These are phyloP conservation scores for Pipra filicauda DNA, from an alignment of 2,113 vertebrate genomes.

Conservation along the genomic window DNA sequence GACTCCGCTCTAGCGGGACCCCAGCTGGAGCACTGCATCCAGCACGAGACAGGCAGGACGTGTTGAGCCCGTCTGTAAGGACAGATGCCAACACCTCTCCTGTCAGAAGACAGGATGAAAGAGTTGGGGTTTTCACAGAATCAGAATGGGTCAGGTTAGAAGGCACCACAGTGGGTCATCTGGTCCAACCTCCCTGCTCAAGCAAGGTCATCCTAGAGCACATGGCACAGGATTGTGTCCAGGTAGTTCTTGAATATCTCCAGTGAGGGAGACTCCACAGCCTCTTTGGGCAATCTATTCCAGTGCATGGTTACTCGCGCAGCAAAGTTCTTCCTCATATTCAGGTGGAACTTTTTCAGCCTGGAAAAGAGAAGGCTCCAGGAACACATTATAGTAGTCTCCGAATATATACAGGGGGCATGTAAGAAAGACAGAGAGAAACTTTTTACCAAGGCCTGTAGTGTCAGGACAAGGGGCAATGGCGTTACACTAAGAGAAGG, in stretches of 20 bases:
- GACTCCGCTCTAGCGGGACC: no score
- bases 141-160: background rate
- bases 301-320: background rate
- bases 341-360: background rate
- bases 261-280: background rate
- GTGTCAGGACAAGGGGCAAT: background rate
- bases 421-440: background rate
- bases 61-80: background rate
- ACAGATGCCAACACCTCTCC: background rate
- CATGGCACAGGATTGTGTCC: background rate
- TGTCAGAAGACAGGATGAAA: background rate
- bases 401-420: background rate
- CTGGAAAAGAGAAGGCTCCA: background rate
- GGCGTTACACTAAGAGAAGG: background rate
- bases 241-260: background rate
- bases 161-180: no score
- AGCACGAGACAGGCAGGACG: background rate
- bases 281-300: background rate
- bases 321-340: background rate
- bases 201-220: background rate
- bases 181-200: background rate
- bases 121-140: background rate
- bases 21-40: background rate
- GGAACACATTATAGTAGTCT: background rate
- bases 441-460: background rate